Evolutionary conservation across 1,140 invertebrate genomes (phyloP), one percentile per base, ranked within the genome.

Genomic region (Muscidifurax raptorellus): DNA sequence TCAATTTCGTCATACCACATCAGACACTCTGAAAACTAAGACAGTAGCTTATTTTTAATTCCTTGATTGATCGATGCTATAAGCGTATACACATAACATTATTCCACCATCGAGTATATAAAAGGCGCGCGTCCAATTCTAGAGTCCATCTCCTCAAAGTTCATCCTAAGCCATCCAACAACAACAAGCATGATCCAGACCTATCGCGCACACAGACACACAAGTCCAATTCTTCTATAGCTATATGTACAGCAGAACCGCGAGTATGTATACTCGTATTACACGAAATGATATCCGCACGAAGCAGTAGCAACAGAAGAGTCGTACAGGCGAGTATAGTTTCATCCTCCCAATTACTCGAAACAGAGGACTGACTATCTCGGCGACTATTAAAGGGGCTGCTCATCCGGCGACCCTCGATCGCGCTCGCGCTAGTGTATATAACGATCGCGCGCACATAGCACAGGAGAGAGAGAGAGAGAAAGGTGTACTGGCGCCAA

Each of bases 381-480:
- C 32, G 15, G 22, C 47, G 71, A 40, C 52, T 81, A 72, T 81
- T 72, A 28, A 47, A 52, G 32, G 52, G 80, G 32, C 44, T 4
- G n/a, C 6, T 59, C 44, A 25, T 75, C 74, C 32, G 28, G 22
- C 36, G 74, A 75, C n/a, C n/a, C 36, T 36, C 74, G 74, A 75
- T 75, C 74, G 74, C 40, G 74, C 40, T 13, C 28, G 18, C 40
- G 3, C 7, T 0, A 15, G 9, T 32, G 40, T 36, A 15, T 36
- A 15, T 82, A 75, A 81, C 52, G 27, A 84, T 77, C 22, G 52
- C 15, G 27, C 13, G 15, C 71, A 25, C 40, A 66, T 59, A 83
- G 82, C 22, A 64, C 9, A 32, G 5, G 77, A 28, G 77, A 82
- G 82, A 86, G 82, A 86, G 76, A 74, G 83, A 74, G 64, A 71